Evolutionary conservation across 2,113 vertebrate species (phyloP), one percentile per base, ranked within the genome.

Genomic region (Pseudopipra pipra): DNA sequence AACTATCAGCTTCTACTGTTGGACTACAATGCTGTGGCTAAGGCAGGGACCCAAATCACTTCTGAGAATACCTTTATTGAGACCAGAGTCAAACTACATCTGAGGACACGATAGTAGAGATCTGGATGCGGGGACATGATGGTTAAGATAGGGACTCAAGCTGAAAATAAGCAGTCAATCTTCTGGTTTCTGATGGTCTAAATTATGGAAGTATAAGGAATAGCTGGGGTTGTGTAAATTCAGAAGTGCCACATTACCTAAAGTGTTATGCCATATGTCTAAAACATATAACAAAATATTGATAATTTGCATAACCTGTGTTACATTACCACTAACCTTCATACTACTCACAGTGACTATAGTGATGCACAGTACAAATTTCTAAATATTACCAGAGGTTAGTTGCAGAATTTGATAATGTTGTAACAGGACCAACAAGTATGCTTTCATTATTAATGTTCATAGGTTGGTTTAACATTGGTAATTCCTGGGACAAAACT

Each of bases 111-210:
- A 33, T 8, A 72, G 19, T 8, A 67, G 25, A 47, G 13, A 24
- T 58, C 7, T 30, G 3, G 7, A 31, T 39, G 12, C 52, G 17
- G 35, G 23, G 31, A n/a, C 47, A 56, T 8, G 20, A 18, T 25
- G 11, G 8, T 14, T 71, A 7, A 73, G 20, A 59, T 2, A 59
- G 20, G 24, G 12, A 55, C 37, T 4, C 33, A 56, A 63, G 27
- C 4, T 37, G 22, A 30, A 63, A 41, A 41, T 28, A 20, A 63
- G 18, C 12, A 47, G 43, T 75, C 19, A 56, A 27, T 22, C 6
- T 67, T 77, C 35, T 58, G 22, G 0, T 1, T 23, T 43, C 17
- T 6, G 1, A 8, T 49, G 11, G 5, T 12, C 7, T 20, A 61
- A 68, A 62, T 43, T 65, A 31, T 9, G 10, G 31, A 70, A 66